Evolutionary conservation across 2,888 invertebrate species (phyloP), one percentile per base, ranked within the genome.

Genomic region (Leptopterna dolabrata): DNA sequence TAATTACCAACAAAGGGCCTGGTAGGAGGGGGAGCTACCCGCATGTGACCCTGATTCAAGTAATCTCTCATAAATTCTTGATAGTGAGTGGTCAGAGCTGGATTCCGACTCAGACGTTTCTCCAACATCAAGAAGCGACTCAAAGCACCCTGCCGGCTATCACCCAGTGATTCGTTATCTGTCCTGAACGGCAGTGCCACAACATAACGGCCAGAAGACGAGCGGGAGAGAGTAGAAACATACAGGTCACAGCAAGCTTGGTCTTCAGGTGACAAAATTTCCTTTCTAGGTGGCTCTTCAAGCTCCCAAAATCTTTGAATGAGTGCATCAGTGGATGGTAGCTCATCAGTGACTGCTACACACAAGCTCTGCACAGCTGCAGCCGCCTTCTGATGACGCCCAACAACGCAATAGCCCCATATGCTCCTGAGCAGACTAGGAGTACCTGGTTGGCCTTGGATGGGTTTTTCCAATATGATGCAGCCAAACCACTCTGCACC

Each of bases 401-500:
- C 16, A 24, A 76, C n/a, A 6, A 76, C 6, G n/a, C 76, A 76
- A 41, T 7, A 76, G 3, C 43, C 43, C 45, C 78, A 70, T 6
- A 83, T 27, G 14, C 82, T 83, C 24, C 16, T 14, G 1, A 70
- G 1, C 41, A 83, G 19, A 45, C 85, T 43, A 16, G 76, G 85
- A 9, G 27, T 51, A n/a, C 76, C 73, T 13, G n/a, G 11, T 6
- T 76, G 27, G 6, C 85, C 47, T 16, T n/a, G 27, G 27, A 85
- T 85, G 4, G 85, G 85, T 43, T 19, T 27, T 0, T 43, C 76
- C 29, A 85, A 27, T 4, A 76, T 71, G 2, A 76, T 19, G 19
- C n/a, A 47, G 27, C 45, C 73, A 76, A 85, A 85, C 85, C 85
- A 85, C 47, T 85, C 73, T 16, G 85, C 85, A 24, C 85, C 85